Conservation (phyloP, 2,797 vertebrate species). For the Enteromius mattozi region DNA sequence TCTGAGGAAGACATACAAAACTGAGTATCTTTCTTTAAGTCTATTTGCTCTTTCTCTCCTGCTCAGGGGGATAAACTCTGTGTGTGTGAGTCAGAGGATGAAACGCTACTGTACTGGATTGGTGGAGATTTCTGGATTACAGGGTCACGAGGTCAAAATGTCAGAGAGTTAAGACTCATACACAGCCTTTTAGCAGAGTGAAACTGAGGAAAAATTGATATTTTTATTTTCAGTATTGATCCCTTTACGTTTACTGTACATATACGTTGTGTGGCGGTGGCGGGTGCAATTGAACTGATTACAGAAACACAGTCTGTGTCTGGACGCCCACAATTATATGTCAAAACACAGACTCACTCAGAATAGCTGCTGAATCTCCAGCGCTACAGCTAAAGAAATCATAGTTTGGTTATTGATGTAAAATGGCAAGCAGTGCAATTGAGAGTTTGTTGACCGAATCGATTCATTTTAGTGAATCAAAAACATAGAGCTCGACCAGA, state of each 20-base stretch:
- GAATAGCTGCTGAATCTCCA: not conserved
- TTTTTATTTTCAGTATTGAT: conserved; percentile 8
- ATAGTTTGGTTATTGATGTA: not conserved
- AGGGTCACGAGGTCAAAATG: conserved; percentile 45
- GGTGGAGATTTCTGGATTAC: conserved; percentile 46
- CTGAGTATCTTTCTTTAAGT: conserved; percentile 47
- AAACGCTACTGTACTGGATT: conserved; percentile 26
- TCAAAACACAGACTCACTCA: not conserved
- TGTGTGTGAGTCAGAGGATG: not conserved
- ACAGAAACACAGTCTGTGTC: conserved; percentile 1
- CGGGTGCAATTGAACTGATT: not conserved
- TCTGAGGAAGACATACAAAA: conserved; percentile 51
- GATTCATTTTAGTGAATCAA: conserved; percentile 2
- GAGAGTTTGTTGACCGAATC: no score
- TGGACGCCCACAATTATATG: not conserved
- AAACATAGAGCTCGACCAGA: not conserved
- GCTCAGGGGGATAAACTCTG: conserved; percentile 15
- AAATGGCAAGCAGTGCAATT: not conserved
- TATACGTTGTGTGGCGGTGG: not conserved
- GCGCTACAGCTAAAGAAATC: not conserved
- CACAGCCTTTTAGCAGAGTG: not conserved
- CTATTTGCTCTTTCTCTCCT: conserved; percentile 41
- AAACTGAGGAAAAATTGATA: not conserved
- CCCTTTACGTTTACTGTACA: not conserved
- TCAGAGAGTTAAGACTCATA: conserved; percentile 30